Percentiles rank a stretch among this genome's conserved stretches.
Evolutionary conservation across 2,113 vertebrate species (phyloP).

Genomic region (Calidris pugnax): DNA sequence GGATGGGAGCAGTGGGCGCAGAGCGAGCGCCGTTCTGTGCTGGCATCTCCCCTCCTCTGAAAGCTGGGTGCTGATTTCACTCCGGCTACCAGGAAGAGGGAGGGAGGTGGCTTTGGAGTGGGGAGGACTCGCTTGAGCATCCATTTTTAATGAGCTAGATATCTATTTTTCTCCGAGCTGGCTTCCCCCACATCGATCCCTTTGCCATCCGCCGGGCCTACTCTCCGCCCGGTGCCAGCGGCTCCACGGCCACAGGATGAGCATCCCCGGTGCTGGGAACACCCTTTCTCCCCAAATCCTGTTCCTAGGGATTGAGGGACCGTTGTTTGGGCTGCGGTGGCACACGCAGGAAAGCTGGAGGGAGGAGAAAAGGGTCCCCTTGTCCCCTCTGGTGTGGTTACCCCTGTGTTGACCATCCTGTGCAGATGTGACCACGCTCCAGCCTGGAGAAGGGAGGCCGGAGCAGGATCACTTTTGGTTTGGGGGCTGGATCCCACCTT

Average conservation of each 20-base stretch:
- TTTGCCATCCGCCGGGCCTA: not conserved
- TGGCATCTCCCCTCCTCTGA: slow-evolving; percentile 28
- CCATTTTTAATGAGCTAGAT: slow-evolving; percentile 67
- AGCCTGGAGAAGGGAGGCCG: not conserved
- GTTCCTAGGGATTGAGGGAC: not conserved
- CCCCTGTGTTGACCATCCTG: accelerated
- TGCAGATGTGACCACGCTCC: not conserved
- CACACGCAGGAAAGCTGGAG: not conserved
- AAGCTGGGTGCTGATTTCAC: slow-evolving; percentile 58
- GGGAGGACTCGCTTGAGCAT: slow-evolving; percentile 46
- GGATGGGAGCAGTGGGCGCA: not conserved
- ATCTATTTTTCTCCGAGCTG: slow-evolving; percentile 69
- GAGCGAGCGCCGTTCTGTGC: accelerated
- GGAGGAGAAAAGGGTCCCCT: not conserved
- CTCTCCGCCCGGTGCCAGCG: not conserved
- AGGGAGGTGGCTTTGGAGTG: slow-evolving; percentile 57
- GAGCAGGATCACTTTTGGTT: not conserved
- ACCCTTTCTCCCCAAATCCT: not conserved
- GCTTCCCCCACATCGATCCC: slow-evolving; percentile 60
- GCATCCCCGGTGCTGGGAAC: not conserved
- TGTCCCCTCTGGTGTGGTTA: not conserved
- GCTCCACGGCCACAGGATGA: accelerated
- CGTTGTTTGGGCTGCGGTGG: accelerated
- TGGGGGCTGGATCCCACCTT: not conserved
- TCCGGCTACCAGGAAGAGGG: slow-evolving; percentile 46